These are phyloP conservation scores for Himalopsyche phryganea DNA, from an alignment of 1,140 invertebrate species.

Conservation along the genomic window DNA sequence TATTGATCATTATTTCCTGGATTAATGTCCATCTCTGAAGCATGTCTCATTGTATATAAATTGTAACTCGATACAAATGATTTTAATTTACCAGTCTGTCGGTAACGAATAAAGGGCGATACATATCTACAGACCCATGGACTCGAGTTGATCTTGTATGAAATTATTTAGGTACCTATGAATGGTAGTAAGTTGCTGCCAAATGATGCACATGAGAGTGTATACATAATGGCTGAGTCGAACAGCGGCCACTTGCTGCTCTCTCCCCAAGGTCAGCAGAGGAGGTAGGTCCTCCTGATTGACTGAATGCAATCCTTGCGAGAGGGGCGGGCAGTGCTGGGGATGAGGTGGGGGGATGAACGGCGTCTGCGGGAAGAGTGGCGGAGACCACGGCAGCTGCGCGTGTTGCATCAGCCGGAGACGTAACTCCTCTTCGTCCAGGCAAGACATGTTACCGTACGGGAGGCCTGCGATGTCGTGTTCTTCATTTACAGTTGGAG, in stretches of 20 bases:
- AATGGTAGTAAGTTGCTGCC: constrained; percentile 81
- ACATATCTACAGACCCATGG: too few relatives aligned
- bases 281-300: constrained; percentile 34
- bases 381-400: constrained; percentile 37
- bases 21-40: too few relatives aligned
- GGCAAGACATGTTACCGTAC: background rate
- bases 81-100: too few relatives aligned
- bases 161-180: too few relatives aligned
- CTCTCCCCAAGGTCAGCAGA: constrained; percentile 51
- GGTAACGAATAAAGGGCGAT: too few relatives aligned
- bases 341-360: constrained; percentile 5
- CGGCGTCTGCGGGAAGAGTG: constrained; percentile 26
- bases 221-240: constrained; percentile 78
- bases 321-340: constrained; percentile 12
- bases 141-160: too few relatives aligned
- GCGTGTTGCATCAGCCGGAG: constrained; percentile 29
- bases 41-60: too few relatives aligned
- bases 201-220: constrained; percentile 77
- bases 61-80: too few relatives aligned
- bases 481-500: background rate
- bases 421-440: constrained; percentile 24
- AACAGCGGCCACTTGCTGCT: constrained; percentile 58
- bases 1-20: too few relatives aligned
- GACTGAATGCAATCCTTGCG: background rate
- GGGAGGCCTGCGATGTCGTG: background rate